Evolutionary conservation across 2,797 vertebrate species (phyloP).

Genomic region (Varecia variegata): DNA sequence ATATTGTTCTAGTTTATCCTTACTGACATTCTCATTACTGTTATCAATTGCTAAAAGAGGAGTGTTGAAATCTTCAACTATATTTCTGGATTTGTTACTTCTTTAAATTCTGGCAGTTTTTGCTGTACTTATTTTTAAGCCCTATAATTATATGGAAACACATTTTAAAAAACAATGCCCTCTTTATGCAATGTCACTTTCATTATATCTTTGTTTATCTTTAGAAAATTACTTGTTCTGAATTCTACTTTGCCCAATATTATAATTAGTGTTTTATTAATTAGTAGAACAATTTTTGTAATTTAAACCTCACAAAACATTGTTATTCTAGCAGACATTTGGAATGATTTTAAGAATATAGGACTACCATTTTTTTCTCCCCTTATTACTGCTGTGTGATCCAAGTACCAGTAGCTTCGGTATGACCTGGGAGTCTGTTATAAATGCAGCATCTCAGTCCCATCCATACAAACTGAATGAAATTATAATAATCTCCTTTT

Average conservation of each 20-base stretch:
- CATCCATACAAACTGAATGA: neutral
- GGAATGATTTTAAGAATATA: neutral
- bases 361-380: neutral
- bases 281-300: neutral
- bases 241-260: neutral
- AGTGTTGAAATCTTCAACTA: neutral
- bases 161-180: neutral
- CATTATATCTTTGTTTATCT: neutral
- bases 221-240: neutral
- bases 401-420: neutral
- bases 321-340: neutral
- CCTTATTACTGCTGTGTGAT: neutral
- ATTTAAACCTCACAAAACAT: neutral
- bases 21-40: neutral
- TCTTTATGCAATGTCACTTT: neutral
- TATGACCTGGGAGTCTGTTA: neutral
- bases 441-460: neutral
- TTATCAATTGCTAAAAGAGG: neutral
- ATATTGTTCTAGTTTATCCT: neutral
- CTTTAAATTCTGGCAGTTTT: neutral
- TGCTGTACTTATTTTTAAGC: neutral
- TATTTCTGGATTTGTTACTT: neutral
- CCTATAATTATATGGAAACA: neutral
- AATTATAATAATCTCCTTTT: neutral
- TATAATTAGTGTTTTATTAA: neutral